Evolutionary conservation across 2,797 vertebrate genomes (phyloP).

Genomic region (Semotilus atromaculatus): DNA sequence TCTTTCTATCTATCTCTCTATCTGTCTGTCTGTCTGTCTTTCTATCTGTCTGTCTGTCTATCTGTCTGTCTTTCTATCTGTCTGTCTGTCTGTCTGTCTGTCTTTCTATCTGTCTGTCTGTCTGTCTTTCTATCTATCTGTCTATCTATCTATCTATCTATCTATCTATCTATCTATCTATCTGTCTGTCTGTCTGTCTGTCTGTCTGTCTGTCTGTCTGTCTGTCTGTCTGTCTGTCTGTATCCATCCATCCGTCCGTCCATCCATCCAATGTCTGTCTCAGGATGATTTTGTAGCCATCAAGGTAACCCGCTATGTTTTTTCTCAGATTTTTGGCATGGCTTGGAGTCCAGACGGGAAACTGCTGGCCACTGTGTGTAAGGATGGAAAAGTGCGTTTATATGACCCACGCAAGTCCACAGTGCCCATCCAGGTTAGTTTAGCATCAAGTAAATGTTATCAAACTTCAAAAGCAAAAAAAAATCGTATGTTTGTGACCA

Average conservation of each 20-base stretch:
- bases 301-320: neutral
- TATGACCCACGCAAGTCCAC: slow-evolving; percentile 84
- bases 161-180: neutral
- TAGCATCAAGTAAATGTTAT: neutral
- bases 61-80: rapidly evolving
- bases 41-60: neutral
- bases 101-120: neutral
- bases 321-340: slow-evolving; percentile 87
- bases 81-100: neutral
- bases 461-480: neutral
- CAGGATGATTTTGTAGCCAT: neutral
- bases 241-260: too few species aligned
- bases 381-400: slow-evolving; percentile 87
- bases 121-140: rapidly evolving
- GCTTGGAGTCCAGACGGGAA: slow-evolving; percentile 92
- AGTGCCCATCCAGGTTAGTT: slow-evolving; percentile 83
- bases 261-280: neutral
- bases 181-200: rapidly evolving
- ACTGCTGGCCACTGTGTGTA: slow-evolving; percentile 89
- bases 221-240: neutral
- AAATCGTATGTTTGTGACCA: neutral
- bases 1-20: rapidly evolving
- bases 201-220: neutral
- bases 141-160: rapidly evolving
- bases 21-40: rapidly evolving